Evolutionary conservation across 2,888 invertebrate genomes (phyloP).

Genomic region (Dilophus febrilis): DNA sequence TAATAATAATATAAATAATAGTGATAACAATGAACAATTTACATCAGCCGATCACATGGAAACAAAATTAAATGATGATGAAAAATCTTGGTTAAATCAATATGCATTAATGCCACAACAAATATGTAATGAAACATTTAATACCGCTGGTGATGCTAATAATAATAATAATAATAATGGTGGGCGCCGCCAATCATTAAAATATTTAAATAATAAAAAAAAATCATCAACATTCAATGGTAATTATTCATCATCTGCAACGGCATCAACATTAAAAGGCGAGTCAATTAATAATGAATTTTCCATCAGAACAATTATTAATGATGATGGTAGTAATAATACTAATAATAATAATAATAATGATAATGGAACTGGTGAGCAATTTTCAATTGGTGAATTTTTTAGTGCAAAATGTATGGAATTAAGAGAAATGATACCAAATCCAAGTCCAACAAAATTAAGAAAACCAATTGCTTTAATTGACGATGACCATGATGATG

Average conservation of each 20-base stretch:
- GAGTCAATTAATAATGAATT: neutral
- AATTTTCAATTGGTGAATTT: slow-evolving; percentile 21
- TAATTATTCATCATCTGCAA: too few relatives aligned
- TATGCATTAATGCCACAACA: slow-evolving; percentile 22
- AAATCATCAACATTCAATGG: too few relatives aligned
- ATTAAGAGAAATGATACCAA: slow-evolving; percentile 18
- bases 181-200: too few relatives aligned
- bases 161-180: neutral
- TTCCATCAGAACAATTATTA: neutral
- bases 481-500: slow-evolving; percentile 6
- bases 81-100: slow-evolving; percentile 25
- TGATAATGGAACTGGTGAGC: slow-evolving; percentile 16
- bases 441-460: slow-evolving; percentile 14
- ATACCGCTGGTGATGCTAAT: neutral
- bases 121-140: neutral
- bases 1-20: too few relatives aligned
- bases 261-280: too few relatives aligned
- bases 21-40: slow-evolving; percentile 15
- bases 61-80: slow-evolving; percentile 21
- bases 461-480: slow-evolving; percentile 15
- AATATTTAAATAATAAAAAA: neutral
- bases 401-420: slow-evolving; percentile 19
- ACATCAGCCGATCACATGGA: slow-evolving; percentile 25
- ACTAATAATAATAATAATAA: slow-evolving; percentile 15
- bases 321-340: slow-evolving; percentile 11